phyloP scores from a whole-genome alignment of 2,888 invertebrate species.

The Drosophila subquinaria region DNA sequence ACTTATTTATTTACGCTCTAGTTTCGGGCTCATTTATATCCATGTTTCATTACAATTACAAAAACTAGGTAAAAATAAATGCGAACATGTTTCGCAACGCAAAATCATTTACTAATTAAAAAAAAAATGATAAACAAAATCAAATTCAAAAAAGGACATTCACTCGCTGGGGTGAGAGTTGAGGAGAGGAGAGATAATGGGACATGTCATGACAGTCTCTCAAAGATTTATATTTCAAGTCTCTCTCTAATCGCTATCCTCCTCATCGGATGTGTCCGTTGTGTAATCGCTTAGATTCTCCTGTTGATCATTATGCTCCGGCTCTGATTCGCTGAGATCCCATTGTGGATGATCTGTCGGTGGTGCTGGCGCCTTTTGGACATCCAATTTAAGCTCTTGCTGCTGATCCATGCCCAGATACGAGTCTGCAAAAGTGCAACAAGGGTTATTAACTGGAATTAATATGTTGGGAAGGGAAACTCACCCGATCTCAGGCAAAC shows the following conservation, averaged over 20 bases:
- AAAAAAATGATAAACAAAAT: conserved; percentile 37
- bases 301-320: conserved; percentile 88
- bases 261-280: conserved; percentile 89
- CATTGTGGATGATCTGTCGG: conserved; percentile 98
- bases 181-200: conserved; percentile 1
- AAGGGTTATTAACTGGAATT: background rate
- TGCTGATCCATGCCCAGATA: conserved; percentile 98
- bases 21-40: conserved; percentile 60
- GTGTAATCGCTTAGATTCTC: conserved; percentile 89
- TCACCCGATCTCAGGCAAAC: conserved; percentile 94
- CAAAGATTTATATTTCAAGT: conserved; percentile 7
- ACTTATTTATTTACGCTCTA: conserved; percentile 74
- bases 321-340: conserved; percentile 98
- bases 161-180: conserved; percentile 25
- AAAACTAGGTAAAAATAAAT: conserved; percentile 81
- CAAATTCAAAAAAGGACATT: conserved; percentile 24
- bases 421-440: conserved; percentile 89
- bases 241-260: conserved; percentile 84
- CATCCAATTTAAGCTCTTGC: conserved; percentile 98
- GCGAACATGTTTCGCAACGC: conserved; percentile 57
- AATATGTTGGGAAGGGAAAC: background rate
- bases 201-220: conserved; percentile 37
- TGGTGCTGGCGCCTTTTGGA: conserved; percentile 97
- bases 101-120: conserved; percentile 73
- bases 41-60: conserved; percentile 71